phyloP scores from a whole-genome alignment of 1,140 invertebrate genomes.

The Plodia interpunctella region DNA sequence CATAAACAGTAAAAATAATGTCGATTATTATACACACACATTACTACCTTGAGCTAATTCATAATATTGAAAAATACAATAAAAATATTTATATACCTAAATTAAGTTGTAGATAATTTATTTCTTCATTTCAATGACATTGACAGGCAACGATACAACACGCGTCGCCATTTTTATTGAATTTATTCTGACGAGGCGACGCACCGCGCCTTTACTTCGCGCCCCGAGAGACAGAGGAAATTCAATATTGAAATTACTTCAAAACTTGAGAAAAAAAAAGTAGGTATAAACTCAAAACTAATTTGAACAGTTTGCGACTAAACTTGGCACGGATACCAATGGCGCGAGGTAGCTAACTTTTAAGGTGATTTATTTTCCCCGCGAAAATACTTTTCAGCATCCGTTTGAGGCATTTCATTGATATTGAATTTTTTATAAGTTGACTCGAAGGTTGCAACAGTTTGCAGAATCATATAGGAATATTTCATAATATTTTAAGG shows the following conservation, averaged over 20 bases:
- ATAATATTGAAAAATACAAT: too few relatives aligned
- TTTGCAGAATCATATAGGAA: background rate
- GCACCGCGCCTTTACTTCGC: conserved; percentile 20
- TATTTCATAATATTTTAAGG: too few relatives aligned
- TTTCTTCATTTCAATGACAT: background rate
- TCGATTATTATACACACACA: too few relatives aligned
- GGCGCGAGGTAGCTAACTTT: conserved; percentile 56
- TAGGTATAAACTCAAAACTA: conserved; percentile 42
- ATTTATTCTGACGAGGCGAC: background rate
- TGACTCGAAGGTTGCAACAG: conserved; percentile 30
- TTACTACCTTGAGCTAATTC: too few relatives aligned
- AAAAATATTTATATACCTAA: too few relatives aligned
- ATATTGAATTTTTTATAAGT: conserved; percentile 66
- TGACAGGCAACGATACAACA: conserved; percentile 10
- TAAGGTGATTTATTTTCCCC: conserved; percentile 64
- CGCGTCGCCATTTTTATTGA: conserved; percentile 28
- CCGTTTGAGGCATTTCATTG: conserved; percentile 54
- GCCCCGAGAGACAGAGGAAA: conserved; percentile 46
- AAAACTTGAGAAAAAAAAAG: conserved; percentile 55
- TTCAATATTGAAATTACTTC: conserved; percentile 69
- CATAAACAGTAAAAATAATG: too few relatives aligned
- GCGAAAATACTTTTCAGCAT: conserved; percentile 53
- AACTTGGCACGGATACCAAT: conserved; percentile 52
- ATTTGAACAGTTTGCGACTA: conserved; percentile 58
- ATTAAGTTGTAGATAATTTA: too few relatives aligned